phyloP scores from a whole-genome alignment of 2,888 invertebrate species.

The Adela reaumurella region DNA sequence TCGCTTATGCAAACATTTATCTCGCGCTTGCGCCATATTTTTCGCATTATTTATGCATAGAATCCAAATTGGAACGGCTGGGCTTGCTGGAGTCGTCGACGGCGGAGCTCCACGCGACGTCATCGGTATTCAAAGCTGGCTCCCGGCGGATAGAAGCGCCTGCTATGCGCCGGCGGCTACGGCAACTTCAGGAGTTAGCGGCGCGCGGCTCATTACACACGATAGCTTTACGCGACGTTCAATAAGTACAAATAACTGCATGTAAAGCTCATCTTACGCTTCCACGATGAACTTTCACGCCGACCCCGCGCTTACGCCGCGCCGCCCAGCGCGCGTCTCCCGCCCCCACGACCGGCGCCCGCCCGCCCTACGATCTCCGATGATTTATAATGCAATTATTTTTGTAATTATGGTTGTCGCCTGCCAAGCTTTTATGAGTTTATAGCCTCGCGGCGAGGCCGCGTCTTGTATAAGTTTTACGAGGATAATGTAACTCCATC shows the following conservation, averaged over 20 bases:
- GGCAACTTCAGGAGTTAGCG: too few relatives aligned
- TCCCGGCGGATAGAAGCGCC: constrained; percentile 21
- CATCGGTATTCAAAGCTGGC: constrained; percentile 41
- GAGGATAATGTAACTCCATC: not conserved
- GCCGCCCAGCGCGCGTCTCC: not conserved
- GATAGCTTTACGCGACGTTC: too few relatives aligned
- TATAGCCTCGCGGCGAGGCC: not conserved
- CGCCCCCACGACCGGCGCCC: not conserved
- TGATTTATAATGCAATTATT: not conserved
- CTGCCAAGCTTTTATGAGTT: not conserved
- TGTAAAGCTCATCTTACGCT: too few relatives aligned
- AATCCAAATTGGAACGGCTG: constrained; percentile 51
- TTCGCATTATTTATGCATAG: constrained; percentile 55
- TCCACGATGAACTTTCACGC: too few relatives aligned
- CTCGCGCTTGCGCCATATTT: constrained; percentile 45
- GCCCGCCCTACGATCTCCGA: not conserved
- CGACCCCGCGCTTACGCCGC: not conserved
- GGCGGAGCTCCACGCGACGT: constrained; percentile 19
- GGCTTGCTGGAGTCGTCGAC: constrained; percentile 20
- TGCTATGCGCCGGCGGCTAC: constrained; percentile 5
- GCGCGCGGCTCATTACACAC: too few relatives aligned
- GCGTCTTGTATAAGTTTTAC: not conserved
- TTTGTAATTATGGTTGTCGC: not conserved
- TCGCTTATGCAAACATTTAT: constrained; percentile 39
- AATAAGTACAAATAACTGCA: too few relatives aligned